Evolutionary conservation across 2,113 vertebrate genomes (phyloP), one percentile per base, ranked within the genome.

Genomic region (Epinephelus moara): DNA sequence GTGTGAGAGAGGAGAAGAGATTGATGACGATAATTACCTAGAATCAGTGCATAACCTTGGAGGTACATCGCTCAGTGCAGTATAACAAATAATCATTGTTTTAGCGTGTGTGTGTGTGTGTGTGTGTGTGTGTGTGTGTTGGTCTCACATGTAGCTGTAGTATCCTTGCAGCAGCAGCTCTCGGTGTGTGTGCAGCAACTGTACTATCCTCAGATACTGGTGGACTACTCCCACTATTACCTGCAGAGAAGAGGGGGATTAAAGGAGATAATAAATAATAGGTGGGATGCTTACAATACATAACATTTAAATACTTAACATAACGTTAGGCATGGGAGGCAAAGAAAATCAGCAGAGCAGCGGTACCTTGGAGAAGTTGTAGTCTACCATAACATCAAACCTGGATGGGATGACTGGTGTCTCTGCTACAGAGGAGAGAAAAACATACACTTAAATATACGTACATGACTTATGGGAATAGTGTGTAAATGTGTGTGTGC

Each of bases 331-430:
- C 11, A 66, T 14, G 6, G 9, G 3, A 15, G 21, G 10, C 11
- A 37, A 7, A n/a, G 4, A 67, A 56, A 55, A 33, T 6, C 4
- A 64, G 19, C 3, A 10, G 23, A 18, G 42, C 19, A 49, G 37
- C 21, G 8, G 47, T 92, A 99, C 98, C 96, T 97, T 98, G 55
- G 97, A 94, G 11, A 96, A 94, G 1, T 70, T 90, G 89, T 96
- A 96, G 89, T 99, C 98, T 3, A 94, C 95, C 73, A 95, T 57
- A 18, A 98, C 85, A 0, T 98, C 97, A 91, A 98, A 97, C 85
- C 94, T 97, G 69, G 96, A 91, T 10, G 95, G 86, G 0, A 99
- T 92, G 19, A 88, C 88, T 0, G 96, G 96, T 30, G 95, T 89
- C 3, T 97, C 97, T 0, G 96, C 96, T 96, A 60, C 60, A 78